Conservation (phyloP, 1,140 invertebrate genomes). For the Drosophila truncata region DNA sequence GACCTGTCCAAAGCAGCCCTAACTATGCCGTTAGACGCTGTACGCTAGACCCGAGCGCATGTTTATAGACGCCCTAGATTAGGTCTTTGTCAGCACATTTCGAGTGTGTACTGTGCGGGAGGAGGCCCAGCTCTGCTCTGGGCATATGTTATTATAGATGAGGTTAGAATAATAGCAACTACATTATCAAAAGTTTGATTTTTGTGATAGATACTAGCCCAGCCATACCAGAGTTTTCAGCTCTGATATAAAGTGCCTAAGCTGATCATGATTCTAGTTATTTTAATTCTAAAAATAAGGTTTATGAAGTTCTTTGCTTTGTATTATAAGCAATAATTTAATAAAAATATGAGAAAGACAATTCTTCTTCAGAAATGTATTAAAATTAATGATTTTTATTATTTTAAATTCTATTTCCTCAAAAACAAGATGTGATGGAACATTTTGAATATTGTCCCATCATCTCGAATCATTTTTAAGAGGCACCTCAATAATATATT, state of each 20-base stretch:
- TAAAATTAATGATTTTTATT: neutral
- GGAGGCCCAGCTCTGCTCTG: slow-evolving; percentile 10
- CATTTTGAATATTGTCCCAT: neutral
- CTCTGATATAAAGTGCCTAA: too few relatives aligned
- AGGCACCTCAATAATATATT: neutral
- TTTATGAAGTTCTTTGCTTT: neutral
- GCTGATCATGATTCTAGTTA: neutral
- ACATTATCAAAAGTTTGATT: neutral
- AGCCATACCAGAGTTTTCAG: neutral
- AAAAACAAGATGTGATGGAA: too few relatives aligned
- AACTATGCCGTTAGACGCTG: slow-evolving; percentile 71
- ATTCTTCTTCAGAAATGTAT: neutral
- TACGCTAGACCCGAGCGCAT: slow-evolving; percentile 56
- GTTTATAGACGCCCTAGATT: slow-evolving; percentile 83
- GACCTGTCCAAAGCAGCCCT: slow-evolving; percentile 75
- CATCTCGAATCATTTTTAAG: too few relatives aligned
- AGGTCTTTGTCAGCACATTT: slow-evolving; percentile 83
- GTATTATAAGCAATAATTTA: neutral
- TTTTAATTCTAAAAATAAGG: neutral
- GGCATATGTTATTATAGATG: slow-evolving; percentile 18
- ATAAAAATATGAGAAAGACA: neutral
- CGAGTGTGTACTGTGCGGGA: slow-evolving; percentile 64
- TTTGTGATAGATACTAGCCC: neutral
- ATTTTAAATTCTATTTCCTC: neutral
- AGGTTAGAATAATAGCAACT: neutral